Conservation (phyloP, 2,888 invertebrate genomes). For the Hybos culiciformis region DNA sequence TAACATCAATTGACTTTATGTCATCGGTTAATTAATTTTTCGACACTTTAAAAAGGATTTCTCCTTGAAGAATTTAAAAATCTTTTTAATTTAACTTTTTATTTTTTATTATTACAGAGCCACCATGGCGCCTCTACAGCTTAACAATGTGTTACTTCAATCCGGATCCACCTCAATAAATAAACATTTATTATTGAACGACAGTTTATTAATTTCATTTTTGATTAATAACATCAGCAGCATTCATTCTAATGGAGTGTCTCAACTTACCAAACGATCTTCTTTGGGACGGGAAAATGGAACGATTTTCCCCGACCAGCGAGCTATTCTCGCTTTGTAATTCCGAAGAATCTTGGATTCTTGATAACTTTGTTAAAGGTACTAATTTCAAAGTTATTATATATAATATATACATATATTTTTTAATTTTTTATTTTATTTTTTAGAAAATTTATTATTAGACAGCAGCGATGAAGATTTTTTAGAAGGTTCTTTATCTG, state of each 20-base stretch:
- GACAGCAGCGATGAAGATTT: background rate
- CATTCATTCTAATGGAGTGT: constrained; percentile 31
- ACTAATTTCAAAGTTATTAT: no score
- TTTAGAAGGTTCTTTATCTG: background rate
- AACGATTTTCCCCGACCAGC: constrained; percentile 29
- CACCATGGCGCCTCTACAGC: background rate
- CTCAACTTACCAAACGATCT: constrained; percentile 30
- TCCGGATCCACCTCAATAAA: background rate
- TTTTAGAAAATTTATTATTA: background rate
- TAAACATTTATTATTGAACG: background rate
- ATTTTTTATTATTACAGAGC: background rate
- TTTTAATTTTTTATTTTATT: no score
- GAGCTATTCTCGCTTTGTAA: constrained; percentile 9
- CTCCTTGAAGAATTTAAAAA: no score
- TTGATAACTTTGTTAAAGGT: background rate
- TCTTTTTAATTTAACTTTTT: no score
- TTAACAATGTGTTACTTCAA: background rate
- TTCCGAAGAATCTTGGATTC: background rate
- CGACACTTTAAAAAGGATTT: no score
- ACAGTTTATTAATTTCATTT: background rate
- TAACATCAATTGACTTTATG: no score
- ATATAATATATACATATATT: no score
- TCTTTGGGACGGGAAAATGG: constrained; percentile 33
- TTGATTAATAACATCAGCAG: background rate
- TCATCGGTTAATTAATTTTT: no score